These are phyloP conservation scores for Poeciliopsis retropinna DNA, from an alignment of 2,113 vertebrate genomes.

Conservation along the genomic window DNA sequence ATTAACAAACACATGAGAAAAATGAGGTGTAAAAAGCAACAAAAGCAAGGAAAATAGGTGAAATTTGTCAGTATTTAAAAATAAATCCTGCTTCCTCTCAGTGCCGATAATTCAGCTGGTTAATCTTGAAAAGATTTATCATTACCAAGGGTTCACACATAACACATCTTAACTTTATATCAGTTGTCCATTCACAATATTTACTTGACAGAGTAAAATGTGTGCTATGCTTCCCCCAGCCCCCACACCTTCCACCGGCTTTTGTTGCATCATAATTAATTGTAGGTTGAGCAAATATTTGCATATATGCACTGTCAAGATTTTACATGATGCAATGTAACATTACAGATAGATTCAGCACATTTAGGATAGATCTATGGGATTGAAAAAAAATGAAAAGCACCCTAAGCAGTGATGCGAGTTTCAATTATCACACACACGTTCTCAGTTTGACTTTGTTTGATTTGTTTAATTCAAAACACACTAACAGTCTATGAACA, in stretches of 20 bases:
- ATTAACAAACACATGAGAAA: not conserved
- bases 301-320: constrained; percentile 6
- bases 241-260: not conserved
- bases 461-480: constrained; percentile 59
- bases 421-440: constrained; percentile 49
- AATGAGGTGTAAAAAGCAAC: not conserved
- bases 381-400: constrained; percentile 12
- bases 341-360: constrained; percentile 2
- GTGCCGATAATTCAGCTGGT: no score
- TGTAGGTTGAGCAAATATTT: constrained; percentile 18
- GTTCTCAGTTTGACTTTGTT: constrained; percentile 54
- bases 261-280: constrained; percentile 26
- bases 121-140: no score
- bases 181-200: no score
- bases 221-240: no score
- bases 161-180: no score
- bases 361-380: not conserved
- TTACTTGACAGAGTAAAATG: no score
- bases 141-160: no score
- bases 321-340: constrained; percentile 18
- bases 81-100: no score
- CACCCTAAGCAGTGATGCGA: not conserved
- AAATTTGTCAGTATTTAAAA: no score
- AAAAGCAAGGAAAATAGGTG: not conserved
- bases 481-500: constrained; percentile 58